A percentile compares a stretch with the other conserved stretches of the same genome.
These are phyloP conservation scores for Deroptyus accipitrinus DNA, from an alignment of 2,113 vertebrate species.

Conservation along the genomic window DNA sequence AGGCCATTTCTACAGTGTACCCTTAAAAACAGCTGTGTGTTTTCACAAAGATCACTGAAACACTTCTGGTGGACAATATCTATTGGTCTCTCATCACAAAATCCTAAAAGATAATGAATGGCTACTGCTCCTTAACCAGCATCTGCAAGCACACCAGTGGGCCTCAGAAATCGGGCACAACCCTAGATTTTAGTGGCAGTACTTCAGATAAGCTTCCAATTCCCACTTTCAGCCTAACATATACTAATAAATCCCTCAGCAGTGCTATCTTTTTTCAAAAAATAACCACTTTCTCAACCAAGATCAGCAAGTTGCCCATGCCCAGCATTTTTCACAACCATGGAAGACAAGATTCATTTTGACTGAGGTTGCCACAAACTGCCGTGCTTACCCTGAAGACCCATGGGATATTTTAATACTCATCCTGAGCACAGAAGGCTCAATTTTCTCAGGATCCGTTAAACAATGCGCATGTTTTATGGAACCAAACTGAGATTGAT, in stretches of 20 bases:
- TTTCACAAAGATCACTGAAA: not conserved
- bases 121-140: not conserved
- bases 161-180: not conserved
- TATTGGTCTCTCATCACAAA: not conserved
- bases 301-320: not conserved
- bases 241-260: not conserved
- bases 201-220: not conserved
- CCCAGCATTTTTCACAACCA: not conserved
- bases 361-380: not conserved
- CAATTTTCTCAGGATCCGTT: not conserved
- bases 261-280: not conserved
- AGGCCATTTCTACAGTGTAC: not conserved
- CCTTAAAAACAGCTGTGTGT: not conserved
- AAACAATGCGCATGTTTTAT: fast-evolving
- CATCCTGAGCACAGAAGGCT: not conserved
- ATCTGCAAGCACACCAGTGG: not conserved
- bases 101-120: not conserved
- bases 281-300: not conserved
- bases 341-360: not conserved
- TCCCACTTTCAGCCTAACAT: not conserved
- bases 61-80: not conserved
- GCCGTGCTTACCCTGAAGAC: not conserved
- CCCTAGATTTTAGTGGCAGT: not conserved
- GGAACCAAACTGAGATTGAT: not conserved
- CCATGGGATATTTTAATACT: not conserved